Conservation (phyloP, 2,888 invertebrate genomes). For the Branchellion lobata region DNA sequence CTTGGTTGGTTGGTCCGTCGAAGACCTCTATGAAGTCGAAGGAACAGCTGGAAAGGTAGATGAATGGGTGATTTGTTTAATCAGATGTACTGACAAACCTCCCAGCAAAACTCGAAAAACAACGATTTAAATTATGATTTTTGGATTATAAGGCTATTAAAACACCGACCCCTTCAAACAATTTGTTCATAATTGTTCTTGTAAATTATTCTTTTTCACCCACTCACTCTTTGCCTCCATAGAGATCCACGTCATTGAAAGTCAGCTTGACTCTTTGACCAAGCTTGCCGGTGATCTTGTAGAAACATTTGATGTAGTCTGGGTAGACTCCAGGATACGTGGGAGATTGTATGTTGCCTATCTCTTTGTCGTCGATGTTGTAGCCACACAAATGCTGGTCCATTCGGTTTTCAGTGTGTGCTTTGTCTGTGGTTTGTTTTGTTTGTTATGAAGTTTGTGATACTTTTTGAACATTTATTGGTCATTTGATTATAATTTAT, state of each 20-base stretch:
- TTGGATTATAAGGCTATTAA: no score
- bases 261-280: slow-evolving; percentile 63
- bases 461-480: no score
- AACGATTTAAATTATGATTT: background rate
- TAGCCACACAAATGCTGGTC: slow-evolving; percentile 49
- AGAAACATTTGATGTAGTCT: slow-evolving; percentile 81
- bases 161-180: no score
- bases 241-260: slow-evolving; percentile 52
- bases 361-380: slow-evolving; percentile 44
- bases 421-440: slow-evolving; percentile 14
- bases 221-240: slow-evolving; percentile 53
- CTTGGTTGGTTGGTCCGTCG: slow-evolving; percentile 85
- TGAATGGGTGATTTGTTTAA: no score
- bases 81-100: no score
- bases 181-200: background rate
- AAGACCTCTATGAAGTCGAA: slow-evolving; percentile 96
- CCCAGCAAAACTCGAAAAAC: no score
- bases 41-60: slow-evolving; percentile 76
- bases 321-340: slow-evolving; percentile 99
- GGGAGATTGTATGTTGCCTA: slow-evolving; percentile 85
- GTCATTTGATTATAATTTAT: no score
- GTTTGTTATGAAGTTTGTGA: no score
- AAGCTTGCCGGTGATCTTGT: slow-evolving; percentile 81
- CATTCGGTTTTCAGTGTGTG: slow-evolving; percentile 25
- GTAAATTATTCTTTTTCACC: background rate